Evolutionary conservation across 2,888 invertebrate genomes (phyloP), one percentile per base, ranked within the genome.

Genomic region (Spisula subtruncata): DNA sequence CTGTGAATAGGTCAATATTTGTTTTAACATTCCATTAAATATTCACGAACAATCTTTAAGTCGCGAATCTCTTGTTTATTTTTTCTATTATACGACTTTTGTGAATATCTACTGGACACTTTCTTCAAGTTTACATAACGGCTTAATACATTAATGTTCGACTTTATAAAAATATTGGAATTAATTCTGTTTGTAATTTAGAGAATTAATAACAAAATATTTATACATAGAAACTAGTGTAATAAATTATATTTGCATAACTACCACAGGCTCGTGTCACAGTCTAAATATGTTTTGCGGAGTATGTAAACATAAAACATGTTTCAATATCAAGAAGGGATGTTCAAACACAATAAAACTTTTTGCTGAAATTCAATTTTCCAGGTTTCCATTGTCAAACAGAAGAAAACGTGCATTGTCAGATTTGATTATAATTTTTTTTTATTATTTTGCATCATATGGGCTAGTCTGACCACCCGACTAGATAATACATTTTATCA

Each of bases 21-120:
- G 18, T 18, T 32, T 75, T 75, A 18, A 35, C 32, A 35, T 16
- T 75, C 29, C 32, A 75, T 75, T 75, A 75, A 75, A 32, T 35
- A 75, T 75, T 75, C 75, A 75, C 75, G 75, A 32, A 14, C 0
- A 32, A 75, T 35, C 12, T 32, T 18, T 75, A 35, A 35, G 75
- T 16, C 35, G 35, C 14, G 32, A 75, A 75, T 75, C 32, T 75
- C 20, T 14, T 75, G 75, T 75, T 75, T 75, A 75, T 75, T 75
- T 75, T 75, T 32, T 35, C 32, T 75, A 32, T 75, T 75, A 75
- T 75, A 35, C 75, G 75, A 75, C 75, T 32, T 25, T 75, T 75
- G 35, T 35, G 32, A 75, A 32, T 25, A 75, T 75, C 35, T 25
- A 32, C 14, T 32, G 75, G n/a, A 25, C n/a, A n/a, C 10, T 51